Percentiles rank a stretch among this genome's conserved stretches.
phyloP scores from a whole-genome alignment of 2,797 vertebrate genomes.

The Poeciliopsis turneri region DNA sequence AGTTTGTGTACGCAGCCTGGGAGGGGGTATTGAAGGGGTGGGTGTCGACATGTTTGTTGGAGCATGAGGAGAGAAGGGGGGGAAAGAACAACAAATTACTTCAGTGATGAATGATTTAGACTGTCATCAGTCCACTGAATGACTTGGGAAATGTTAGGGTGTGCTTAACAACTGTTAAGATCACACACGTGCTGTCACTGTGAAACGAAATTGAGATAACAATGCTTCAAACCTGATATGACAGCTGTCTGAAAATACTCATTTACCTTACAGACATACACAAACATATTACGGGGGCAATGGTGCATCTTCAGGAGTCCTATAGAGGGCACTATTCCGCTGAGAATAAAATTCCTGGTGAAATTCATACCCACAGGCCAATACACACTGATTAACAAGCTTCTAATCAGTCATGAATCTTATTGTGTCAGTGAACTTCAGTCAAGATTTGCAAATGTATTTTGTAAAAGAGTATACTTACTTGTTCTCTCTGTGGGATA shows the following conservation, averaged over 20 bases:
- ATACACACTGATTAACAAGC: conserved; percentile 53
- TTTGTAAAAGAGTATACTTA: conserved; percentile 11
- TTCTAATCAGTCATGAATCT: conserved; percentile 54
- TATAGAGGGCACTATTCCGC: conserved; percentile 79
- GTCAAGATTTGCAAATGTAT: conserved; percentile 31
- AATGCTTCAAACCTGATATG: conserved; percentile 64
- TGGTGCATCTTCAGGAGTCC: conserved; percentile 43
- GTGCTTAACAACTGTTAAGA: conserved; percentile 65
- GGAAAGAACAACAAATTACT: conserved; percentile 54
- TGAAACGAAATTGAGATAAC: conserved; percentile 66
- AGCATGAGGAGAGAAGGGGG: conserved; percentile 28
- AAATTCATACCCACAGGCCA: conserved; percentile 33
- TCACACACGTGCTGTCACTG: conserved; percentile 56
- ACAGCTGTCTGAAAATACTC: conserved; percentile 54
- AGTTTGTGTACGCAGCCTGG: conserved; percentile 42
- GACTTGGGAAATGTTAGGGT: conserved; percentile 67
- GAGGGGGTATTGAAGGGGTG: conserved; percentile 28
- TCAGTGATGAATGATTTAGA: conserved; percentile 65
- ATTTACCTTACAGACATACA: conserved; percentile 21
- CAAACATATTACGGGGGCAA: conserved; percentile 19
- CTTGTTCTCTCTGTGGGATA: conserved; percentile 10
- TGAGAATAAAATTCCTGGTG: conserved; percentile 60
- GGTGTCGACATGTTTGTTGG: conserved; percentile 56
- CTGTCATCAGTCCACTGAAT: conserved; percentile 61
- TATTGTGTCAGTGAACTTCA: conserved; percentile 48